Evolutionary conservation across 2,113 vertebrate genomes (phyloP), one percentile per base, ranked within the genome.

Genomic region (Sebastes schlegelii): DNA sequence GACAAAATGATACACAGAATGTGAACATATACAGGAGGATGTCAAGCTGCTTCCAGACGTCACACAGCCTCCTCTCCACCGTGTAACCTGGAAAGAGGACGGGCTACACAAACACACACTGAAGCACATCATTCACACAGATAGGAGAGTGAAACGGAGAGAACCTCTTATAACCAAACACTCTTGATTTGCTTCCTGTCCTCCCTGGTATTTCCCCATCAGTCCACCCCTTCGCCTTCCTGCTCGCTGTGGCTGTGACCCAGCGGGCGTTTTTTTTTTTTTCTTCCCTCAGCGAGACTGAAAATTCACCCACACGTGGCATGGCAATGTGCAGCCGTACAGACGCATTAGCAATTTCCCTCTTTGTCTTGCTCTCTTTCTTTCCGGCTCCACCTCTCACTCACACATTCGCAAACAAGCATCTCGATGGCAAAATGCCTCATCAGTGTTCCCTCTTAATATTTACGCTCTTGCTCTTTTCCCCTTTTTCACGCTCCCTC

Each of bases 281-380:
- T 49, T 34, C 14, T 43, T 43, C 42, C 12, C 17, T 54, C 60
- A 8, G 21, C n/a, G 40, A 45, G 13, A 76, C 46, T 79, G 34
- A 66, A 46, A 83, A 77, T 46, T 52, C 54, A 65, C 6, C 72
- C 43, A 78, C 89, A 89, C 67, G 72, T 91, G 83, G 42, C 23
- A 34, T 63, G 70, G n/a, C 81, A 87, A 83, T 84, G 70, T 88
- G 86, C 63, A 46, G 63, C 68, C 40, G 21, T 34, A 60, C 49
- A 34, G 54, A 80, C 26, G 4, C 61, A 66, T 26, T 46, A 21
- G 61, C 55, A 12, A 2, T 61, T 68, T n/a, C 14, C 8, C 23
- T 21, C 49, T 67, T 51, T 57, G 58, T 51, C 45, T 14, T 55
- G 17, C 57, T 64, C 49, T 57, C 12, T 67, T 65, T 65, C 66